Evolutionary conservation across 2,797 vertebrate genomes (phyloP).

Genomic region (Apogon talboti): DNA sequence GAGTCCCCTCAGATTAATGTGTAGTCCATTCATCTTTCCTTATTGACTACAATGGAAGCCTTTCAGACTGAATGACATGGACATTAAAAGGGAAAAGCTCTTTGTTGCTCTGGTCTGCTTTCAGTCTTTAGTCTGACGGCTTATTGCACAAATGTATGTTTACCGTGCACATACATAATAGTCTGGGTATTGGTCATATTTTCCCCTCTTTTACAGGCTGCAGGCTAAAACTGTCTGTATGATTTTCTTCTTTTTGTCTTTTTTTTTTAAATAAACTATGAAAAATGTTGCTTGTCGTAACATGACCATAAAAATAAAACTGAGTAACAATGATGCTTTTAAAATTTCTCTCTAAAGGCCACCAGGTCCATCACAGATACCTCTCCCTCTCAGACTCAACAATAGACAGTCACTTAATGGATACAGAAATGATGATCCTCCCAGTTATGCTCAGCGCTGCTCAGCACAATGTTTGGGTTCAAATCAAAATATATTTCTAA

Average conservation of each 20-base stretch:
- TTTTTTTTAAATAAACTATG: not conserved
- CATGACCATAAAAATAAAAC: not conserved
- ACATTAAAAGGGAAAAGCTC: not conserved
- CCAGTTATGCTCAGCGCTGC: not conserved
- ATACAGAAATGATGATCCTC: not conserved
- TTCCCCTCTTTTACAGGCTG: not conserved
- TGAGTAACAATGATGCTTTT: not conserved
- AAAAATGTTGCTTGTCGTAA: not conserved
- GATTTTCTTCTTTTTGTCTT: not conserved
- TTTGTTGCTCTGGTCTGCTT: not conserved
- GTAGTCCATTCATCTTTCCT: not conserved
- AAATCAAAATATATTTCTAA: too few species aligned
- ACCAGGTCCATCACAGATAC: not conserved
- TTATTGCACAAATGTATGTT: not conserved
- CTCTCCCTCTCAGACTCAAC: not conserved
- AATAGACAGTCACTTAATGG: not conserved
- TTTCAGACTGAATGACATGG: slow-evolving; percentile 2
- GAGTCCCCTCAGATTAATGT: slow-evolving; percentile 8
- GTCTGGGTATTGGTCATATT: not conserved
- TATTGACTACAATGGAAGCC: slow-evolving; percentile 13
- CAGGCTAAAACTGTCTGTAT: too few species aligned
- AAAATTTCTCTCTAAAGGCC: not conserved
- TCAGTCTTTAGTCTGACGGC: not conserved
- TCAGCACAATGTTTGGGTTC: too few species aligned
- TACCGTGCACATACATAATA: not conserved